Evolutionary conservation across 2,797 vertebrate genomes (phyloP).

Genomic region (Erethizon dorsatum): DNA sequence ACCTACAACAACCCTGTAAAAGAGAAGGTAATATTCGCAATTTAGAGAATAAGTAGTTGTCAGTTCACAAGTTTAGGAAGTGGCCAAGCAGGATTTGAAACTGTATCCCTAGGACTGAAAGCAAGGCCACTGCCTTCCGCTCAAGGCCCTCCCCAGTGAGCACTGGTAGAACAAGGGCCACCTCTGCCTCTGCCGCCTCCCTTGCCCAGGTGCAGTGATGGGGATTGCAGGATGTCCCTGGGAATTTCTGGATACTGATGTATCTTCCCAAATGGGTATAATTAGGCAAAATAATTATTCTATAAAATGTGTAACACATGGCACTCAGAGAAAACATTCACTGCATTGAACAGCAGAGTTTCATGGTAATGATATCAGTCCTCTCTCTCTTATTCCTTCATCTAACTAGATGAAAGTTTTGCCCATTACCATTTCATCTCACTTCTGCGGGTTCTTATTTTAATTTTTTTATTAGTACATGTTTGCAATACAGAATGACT

Average conservation of each 20-base stretch:
- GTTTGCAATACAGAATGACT: not conserved
- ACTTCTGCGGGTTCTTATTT: not conserved
- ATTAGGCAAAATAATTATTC: not conserved
- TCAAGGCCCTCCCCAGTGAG: not conserved
- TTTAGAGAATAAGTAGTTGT: not conserved
- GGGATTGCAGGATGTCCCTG: not conserved
- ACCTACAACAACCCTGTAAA: not conserved
- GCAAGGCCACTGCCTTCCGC: not conserved
- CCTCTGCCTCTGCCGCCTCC: rapidly evolving
- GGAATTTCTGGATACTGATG: not conserved
- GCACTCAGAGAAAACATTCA: not conserved
- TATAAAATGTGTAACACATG: not conserved
- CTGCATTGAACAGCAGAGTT: not conserved
- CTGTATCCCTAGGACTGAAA: not conserved
- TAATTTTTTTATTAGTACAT: not conserved
- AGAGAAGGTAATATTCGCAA: not conserved
- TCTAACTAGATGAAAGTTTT: not conserved
- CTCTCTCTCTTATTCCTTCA: not conserved
- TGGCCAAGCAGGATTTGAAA: not conserved
- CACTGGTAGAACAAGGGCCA: not conserved
- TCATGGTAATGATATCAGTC: not conserved
- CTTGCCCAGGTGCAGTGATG: not conserved
- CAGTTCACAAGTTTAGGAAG: not conserved
- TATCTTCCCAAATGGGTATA: not conserved
- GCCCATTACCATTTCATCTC: not conserved